Conservation (phyloP, 2,888 invertebrate species). For the Lasioglossum leucozonium region DNA sequence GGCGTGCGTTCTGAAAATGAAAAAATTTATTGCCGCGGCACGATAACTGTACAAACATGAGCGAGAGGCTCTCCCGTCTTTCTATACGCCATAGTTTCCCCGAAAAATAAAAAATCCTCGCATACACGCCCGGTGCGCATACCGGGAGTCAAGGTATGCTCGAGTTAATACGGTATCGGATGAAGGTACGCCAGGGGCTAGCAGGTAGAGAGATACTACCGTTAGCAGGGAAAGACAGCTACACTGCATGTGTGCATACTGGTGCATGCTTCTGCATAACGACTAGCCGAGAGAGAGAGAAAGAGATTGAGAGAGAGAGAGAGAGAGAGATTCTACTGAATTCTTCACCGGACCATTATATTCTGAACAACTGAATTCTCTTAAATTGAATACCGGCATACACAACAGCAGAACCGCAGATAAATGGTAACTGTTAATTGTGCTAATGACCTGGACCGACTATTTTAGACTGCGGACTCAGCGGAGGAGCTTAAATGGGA, state of each 20-base stretch:
- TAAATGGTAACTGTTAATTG: neutral
- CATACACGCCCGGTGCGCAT: conserved; percentile 33
- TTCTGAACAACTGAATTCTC: neutral
- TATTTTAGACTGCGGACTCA: neutral
- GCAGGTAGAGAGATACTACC: conserved; percentile 48
- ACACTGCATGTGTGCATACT: conserved; percentile 14
- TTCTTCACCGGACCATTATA: neutral
- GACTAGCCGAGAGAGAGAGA: neutral
- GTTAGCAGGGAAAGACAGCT: conserved; percentile 33
- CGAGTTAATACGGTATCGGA: conserved; percentile 55
- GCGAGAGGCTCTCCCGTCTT: neutral
- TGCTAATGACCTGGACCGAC: neutral
- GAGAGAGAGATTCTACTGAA: neutral
- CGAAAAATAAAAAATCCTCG: neutral
- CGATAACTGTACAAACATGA: neutral
- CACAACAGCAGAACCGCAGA: neutral
- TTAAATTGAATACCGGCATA: neutral
- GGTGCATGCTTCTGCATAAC: neutral
- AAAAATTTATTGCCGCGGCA: neutral
- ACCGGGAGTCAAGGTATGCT: conserved; percentile 14
- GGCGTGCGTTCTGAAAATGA: neutral
- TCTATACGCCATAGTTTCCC: neutral
- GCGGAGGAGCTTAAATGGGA: neutral
- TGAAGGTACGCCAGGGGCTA: conserved; percentile 47
- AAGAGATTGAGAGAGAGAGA: too few relatives aligned